Base-by-base conservation (phyloP, 2,113 vertebrate species). In the Thinocorus orbignyianus region DNA sequence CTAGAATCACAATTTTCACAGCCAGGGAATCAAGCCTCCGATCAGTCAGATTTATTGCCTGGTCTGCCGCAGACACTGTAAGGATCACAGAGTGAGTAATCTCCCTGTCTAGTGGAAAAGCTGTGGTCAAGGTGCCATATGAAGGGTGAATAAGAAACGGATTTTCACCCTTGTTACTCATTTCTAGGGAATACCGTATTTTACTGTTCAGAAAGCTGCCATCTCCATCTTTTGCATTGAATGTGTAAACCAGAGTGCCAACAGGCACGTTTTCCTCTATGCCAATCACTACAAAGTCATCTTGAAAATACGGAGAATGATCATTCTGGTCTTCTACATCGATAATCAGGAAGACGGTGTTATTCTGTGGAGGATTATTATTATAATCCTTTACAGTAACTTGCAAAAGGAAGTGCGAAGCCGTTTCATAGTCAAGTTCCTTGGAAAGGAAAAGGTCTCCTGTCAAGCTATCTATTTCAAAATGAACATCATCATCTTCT, bases 321-420 rank as follows among this genome's bases (percentile, higher is more conserved):
- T 99, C 99, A 13, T 99, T 99, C 26, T 98, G 97, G 44, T 99
- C 99, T 96, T 99, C 98, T 91, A 99, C 97, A 22, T 96, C 97
- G 25, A 99, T 92, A 28, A 94, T 98, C 35, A 99, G 96, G 49
- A 98, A 97, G 77, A 98, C 82, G 0, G 98, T 98, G 57, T 72
- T 89, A 31, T 97, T 98, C 42, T 96, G 57, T 16, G 95, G 24
- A 42, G 95, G 96, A 2, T 17, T 87, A 52, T 54, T 83, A 42
- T 72, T 93, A 17, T 46, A 65, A 42, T 99, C 98, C 79, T 98
- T 97, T 35, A 98, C 93, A 24, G 86, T 86, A 52, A 99, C 96
- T 89, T 97, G 91, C 64, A 99, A 95, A 81, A 98, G 96, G 93
- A 99, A 99, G 83, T 98, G 98, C 1, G 97, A 92, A 22, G 92